A percentile compares a stretch with the other conserved stretches of the same genome.
Conservation (phyloP, 2,888 invertebrate genomes). For the Amitus sp. region DNA sequence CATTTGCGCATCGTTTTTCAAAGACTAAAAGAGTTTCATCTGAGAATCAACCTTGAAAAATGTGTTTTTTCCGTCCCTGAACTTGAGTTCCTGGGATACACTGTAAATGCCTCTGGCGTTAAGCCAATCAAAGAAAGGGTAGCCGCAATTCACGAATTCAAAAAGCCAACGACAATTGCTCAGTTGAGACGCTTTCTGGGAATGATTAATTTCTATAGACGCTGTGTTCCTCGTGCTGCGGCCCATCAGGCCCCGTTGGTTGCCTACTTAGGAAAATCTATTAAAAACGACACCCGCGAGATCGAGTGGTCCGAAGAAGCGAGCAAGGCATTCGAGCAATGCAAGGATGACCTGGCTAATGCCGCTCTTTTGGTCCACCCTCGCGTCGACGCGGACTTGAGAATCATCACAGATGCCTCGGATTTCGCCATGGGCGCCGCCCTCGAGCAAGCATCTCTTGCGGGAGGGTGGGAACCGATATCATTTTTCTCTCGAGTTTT, state of each 20-base stretch:
- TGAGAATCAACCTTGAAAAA: background rate
- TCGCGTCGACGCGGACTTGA: background rate
- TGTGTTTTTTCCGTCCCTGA: conserved; percentile 7
- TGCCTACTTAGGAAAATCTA: conserved; percentile 12
- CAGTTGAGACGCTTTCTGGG: conserved; percentile 25
- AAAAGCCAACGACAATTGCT: conserved; percentile 20
- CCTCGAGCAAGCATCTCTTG: too few species aligned
- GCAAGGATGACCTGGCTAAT: conserved; percentile 20
- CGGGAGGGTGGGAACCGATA: too few species aligned
- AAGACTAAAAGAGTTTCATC: conserved; percentile 11
- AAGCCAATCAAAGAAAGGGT: conserved; percentile 52
- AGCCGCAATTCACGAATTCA: conserved; percentile 35
- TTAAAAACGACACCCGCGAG: conserved; percentile 34
- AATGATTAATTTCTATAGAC: conserved; percentile 18
- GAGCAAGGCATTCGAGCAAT: conserved; percentile 31
- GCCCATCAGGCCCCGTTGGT: conserved; percentile 25
- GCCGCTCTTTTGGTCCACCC: conserved; percentile 30
- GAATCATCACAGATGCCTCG: background rate
- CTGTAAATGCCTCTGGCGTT: conserved; percentile 41
- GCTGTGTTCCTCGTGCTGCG: conserved; percentile 27
- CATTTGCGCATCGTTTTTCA: conserved; percentile 30
- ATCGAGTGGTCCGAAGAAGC: conserved; percentile 33
- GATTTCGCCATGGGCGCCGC: background rate
- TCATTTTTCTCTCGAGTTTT: too few species aligned
- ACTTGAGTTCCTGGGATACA: conserved; percentile 28